A percentile compares a stretch with the other conserved stretches of the same genome.
These are phyloP conservation scores for Holothuria glaberrima DNA, from an alignment of 35 echinoderm and acorn worm species.

Conservation along the genomic window DNA sequence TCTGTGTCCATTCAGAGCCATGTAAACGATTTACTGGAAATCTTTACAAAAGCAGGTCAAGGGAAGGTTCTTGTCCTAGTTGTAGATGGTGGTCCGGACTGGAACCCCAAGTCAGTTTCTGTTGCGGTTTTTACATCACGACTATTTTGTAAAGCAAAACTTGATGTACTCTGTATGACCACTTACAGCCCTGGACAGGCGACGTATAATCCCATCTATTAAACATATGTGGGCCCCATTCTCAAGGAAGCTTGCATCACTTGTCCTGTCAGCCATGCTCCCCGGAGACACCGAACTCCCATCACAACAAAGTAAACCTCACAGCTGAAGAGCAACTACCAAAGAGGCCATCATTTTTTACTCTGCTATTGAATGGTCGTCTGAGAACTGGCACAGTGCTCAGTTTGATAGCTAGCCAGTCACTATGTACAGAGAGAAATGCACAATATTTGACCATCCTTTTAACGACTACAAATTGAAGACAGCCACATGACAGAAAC, in stretches of 20 bases:
- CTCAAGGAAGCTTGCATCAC: too few species aligned
- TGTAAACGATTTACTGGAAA: background rate
- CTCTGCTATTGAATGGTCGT: background rate
- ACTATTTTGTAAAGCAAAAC: too few species aligned
- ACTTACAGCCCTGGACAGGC: too few species aligned
- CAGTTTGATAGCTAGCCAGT: background rate
- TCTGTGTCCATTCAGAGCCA: background rate
- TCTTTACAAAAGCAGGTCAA: background rate
- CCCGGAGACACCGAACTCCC: background rate
- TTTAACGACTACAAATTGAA: background rate
- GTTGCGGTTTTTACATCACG: background rate
- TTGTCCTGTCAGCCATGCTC: background rate
- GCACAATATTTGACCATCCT: background rate
- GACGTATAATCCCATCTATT: too few species aligned
- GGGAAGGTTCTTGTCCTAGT: slow-evolving; percentile 1
- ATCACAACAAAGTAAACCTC: too few species aligned
- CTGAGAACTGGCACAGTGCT: background rate
- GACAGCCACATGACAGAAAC: background rate
- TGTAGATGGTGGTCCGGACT: background rate
- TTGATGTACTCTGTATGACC: too few species aligned
- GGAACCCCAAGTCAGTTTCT: slow-evolving; percentile 15
- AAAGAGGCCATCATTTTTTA: too few species aligned
- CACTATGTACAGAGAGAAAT: background rate
- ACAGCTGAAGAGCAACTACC: too few species aligned
- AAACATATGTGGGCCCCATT: too few species aligned